Evolutionary conservation across 2,113 vertebrate genomes (phyloP).

Genomic region (Cochlearius cochlearius): DNA sequence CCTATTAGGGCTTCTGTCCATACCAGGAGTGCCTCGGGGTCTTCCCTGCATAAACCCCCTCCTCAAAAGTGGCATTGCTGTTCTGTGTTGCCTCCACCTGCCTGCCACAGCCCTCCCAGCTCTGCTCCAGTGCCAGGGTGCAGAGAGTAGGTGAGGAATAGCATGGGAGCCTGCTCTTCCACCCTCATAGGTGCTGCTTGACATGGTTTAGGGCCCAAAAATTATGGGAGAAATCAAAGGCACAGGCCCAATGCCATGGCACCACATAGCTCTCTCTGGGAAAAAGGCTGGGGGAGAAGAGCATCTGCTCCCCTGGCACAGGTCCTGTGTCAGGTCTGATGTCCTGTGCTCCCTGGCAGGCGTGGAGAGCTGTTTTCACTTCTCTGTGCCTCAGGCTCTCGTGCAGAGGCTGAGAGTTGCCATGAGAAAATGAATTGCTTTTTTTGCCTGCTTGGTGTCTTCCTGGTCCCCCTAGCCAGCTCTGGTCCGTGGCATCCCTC

Average conservation of each 20-base stretch:
- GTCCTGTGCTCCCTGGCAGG: not conserved
- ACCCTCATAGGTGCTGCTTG: not conserved
- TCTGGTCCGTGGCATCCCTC: not conserved
- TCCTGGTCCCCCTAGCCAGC: not conserved
- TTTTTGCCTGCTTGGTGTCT: not conserved
- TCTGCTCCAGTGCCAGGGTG: not conserved
- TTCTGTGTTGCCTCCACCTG: fast-evolving
- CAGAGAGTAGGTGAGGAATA: not conserved
- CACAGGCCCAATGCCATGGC: not conserved
- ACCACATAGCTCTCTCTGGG: not conserved
- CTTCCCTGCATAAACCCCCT: not conserved
- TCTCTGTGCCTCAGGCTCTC: not conserved
- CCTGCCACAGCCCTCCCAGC: not conserved
- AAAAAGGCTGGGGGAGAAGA: not conserved
- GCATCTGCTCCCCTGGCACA: not conserved
- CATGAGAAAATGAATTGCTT: not conserved
- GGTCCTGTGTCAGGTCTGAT: not conserved
- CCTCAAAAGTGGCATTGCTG: not conserved
- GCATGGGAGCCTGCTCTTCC: not conserved
- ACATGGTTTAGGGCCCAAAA: not conserved
- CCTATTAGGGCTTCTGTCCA: not conserved
- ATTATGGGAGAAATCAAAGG: not conserved
- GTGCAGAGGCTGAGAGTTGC: not conserved
- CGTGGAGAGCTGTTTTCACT: not conserved
- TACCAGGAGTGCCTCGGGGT: not conserved